Base-by-base conservation (phyloP, 2,888 invertebrate genomes). In the Drosophila limbata region DNA sequence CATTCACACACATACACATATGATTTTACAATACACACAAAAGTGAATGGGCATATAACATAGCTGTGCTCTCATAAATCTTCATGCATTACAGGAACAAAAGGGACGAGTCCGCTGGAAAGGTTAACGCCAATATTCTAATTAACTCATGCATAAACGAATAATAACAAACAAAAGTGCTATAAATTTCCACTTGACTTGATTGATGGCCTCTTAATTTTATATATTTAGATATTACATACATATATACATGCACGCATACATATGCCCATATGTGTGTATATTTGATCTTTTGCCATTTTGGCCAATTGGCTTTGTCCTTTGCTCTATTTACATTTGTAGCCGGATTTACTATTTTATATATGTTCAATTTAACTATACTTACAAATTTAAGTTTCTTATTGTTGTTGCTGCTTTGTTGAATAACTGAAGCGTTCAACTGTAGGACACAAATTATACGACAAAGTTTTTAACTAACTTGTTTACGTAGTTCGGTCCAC, bases 121-220 rank as follows among this genome's bases (percentile, higher is more conserved):
- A 78, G 88, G 85, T 78, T 84, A 75, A 68, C 73, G 85, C 76
- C 88, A 89, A 86, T 86, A 89, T 86, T 89, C 85, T 89, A 86
- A 86, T 86, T 86, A 86, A 86, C 82, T 86, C 89, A 89, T 82
- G 86, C 86, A 86, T 87, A 86, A 85, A 86, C 88, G 89, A 87
- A 89, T 86, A 86, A 89, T 89, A 89, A 87, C 85, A 87, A 86
- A 89, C 82, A 82, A 84, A 87, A 89, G 85, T 89, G 88, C 88
- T 89, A 86, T 86, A 86, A 86, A 89, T 86, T 89, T 86, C 83
- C 89, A 89, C 83, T 87, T 87, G 86, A 86, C 89, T 86, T 86
- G 88, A 86, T 86, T 86, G 89, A 86, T 86, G 77, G 78, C 69
- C 67, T 63, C 69, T 74, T 75, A 75, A 76, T 66, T 72, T 69